Percentiles rank a stretch among this genome's conserved stretches.
These are phyloP conservation scores for Dione vanillae DNA, from an alignment of 2,888 invertebrate species.

Conservation along the genomic window DNA sequence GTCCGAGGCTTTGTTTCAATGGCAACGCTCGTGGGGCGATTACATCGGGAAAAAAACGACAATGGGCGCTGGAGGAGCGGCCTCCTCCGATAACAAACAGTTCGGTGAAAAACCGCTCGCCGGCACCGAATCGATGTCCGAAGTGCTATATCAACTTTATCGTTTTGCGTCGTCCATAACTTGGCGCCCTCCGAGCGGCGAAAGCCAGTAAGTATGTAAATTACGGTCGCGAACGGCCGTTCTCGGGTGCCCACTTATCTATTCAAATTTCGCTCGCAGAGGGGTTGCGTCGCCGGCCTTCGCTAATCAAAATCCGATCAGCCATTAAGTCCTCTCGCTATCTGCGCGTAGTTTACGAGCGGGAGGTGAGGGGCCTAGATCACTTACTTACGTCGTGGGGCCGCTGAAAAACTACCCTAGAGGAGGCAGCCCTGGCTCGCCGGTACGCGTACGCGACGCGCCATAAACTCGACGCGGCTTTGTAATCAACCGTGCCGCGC, in stretches of 20 bases:
- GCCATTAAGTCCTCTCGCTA: constrained; percentile 84
- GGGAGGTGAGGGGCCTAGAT: constrained; percentile 66
- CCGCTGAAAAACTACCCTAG: constrained; percentile 81
- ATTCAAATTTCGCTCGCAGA: constrained; percentile 82
- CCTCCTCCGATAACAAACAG: constrained; percentile 70
- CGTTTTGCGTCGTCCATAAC: constrained; percentile 80
- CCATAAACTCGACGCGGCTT: constrained; percentile 72
- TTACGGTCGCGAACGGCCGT: constrained; percentile 81
- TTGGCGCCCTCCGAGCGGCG: constrained; percentile 79
- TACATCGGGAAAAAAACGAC: constrained; percentile 64
- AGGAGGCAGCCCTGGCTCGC: constrained; percentile 44
- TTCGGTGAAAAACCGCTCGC: constrained; percentile 74
- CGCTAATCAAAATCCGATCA: constrained; percentile 85
- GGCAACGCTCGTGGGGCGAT: constrained; percentile 55
- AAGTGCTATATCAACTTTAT: constrained; percentile 82
- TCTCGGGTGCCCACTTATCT: constrained; percentile 83
- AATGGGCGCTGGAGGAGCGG: constrained; percentile 47
- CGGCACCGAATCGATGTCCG: constrained; percentile 78
- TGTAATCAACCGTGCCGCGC: constrained; percentile 80
- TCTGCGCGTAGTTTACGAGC: constrained; percentile 83
- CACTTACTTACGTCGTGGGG: constrained; percentile 81
- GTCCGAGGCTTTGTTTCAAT: constrained; percentile 53
- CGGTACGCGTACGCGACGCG: constrained; percentile 56
- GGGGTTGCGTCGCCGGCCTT: constrained; percentile 80
- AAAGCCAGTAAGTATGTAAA: constrained; percentile 84